Evolutionary conservation across 1,140 invertebrate genomes (phyloP).

Genomic region (Cataglyphis hispanica): DNA sequence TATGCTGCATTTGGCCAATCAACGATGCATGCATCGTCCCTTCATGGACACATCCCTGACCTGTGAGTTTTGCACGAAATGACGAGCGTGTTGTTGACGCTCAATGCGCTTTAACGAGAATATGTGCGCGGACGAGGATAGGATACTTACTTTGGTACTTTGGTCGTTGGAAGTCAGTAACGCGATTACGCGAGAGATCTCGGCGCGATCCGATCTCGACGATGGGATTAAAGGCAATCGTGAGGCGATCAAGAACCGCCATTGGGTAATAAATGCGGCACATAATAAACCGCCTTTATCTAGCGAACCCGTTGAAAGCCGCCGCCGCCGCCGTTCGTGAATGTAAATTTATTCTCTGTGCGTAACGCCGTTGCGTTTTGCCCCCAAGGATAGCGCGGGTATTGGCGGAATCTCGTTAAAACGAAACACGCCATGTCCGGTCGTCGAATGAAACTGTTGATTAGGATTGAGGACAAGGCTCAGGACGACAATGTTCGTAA

Average conservation of each 20-base stretch:
- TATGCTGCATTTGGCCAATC: neutral
- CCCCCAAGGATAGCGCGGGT: constrained; percentile 30
- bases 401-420: constrained; percentile 36
- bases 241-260: constrained; percentile 50
- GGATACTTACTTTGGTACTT: constrained; percentile 27
- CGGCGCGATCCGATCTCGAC: constrained; percentile 45
- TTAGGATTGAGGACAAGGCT: neutral
- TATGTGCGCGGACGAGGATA: constrained; percentile 23
- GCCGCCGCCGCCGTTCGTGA: constrained; percentile 46
- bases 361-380: constrained; percentile 47
- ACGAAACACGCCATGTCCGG: neutral
- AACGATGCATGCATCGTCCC: neutral
- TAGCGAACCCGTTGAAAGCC: constrained; percentile 50
- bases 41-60: constrained; percentile 12
- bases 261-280: constrained; percentile 58
- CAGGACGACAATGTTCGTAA: no score
- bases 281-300: constrained; percentile 54
- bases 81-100: constrained; percentile 13
- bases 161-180: constrained; percentile 39
- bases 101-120: constrained; percentile 49
- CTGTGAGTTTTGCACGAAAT: constrained; percentile 5
- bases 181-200: constrained; percentile 52
- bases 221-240: constrained; percentile 54
- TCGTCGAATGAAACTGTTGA: constrained; percentile 1
- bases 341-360: constrained; percentile 58